phyloP scores from a whole-genome alignment of 2,113 vertebrate genomes.

The Glaucidium brasilianum region DNA sequence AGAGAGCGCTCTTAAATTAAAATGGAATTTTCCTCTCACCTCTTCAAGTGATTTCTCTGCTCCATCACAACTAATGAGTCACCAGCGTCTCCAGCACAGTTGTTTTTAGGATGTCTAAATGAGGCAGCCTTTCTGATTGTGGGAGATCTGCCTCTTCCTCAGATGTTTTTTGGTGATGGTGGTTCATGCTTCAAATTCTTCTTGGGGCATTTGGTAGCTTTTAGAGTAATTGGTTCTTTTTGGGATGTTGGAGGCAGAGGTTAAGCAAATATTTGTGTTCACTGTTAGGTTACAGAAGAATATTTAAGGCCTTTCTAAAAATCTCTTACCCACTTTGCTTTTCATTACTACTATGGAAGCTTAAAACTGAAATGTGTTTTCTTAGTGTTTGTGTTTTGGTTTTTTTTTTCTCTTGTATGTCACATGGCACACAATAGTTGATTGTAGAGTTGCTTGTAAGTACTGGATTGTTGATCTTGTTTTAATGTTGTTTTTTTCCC shows the following conservation, averaged over 20 bases:
- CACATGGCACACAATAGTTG: slow-evolving; percentile 5
- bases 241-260: not conserved
- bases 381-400: not conserved
- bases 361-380: slow-evolving; percentile 11
- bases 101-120: not conserved
- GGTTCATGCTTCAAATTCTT: slow-evolving; percentile 49
- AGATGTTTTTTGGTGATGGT: not conserved
- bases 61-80: not conserved
- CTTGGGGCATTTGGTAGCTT: slow-evolving; percentile 4
- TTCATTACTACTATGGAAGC: not conserved
- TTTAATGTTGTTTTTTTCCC: not conserved
- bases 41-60: slow-evolving; percentile 35
- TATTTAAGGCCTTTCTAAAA: slow-evolving; percentile 25
- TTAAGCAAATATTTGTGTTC: slow-evolving; percentile 59
- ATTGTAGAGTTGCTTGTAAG: not conserved
- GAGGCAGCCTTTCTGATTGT: not conserved
- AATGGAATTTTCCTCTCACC: slow-evolving; percentile 54
- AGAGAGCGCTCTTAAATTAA: slow-evolving; percentile 28
- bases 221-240: slow-evolving; percentile 12
- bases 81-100: not conserved
- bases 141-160: slow-evolving; percentile 21
- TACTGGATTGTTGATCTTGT: not conserved
- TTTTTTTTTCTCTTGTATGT: not conserved
- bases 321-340: not conserved
- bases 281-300: not conserved